Percentiles rank a stretch among this genome's conserved stretches.
Evolutionary conservation across 2,113 vertebrate genomes (phyloP).

Genomic region (Myiagra hebetior): DNA sequence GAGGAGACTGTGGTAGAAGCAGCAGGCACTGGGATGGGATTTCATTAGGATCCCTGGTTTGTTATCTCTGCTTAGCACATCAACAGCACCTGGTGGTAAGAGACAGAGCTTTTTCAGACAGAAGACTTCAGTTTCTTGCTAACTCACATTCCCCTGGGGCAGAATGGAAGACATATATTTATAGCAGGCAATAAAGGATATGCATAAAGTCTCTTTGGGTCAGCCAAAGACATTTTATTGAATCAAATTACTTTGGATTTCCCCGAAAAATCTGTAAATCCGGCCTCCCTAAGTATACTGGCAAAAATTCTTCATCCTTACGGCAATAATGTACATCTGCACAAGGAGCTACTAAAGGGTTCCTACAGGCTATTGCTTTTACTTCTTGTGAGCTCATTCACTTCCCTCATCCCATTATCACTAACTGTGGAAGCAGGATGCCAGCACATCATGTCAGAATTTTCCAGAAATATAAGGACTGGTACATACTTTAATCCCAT

Average conservation of each 20-base stretch:
- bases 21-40: neutral
- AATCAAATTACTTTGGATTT: constrained; percentile 16
- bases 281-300: neutral
- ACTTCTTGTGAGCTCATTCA: neutral
- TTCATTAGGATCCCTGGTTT: neutral
- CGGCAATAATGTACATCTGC: neutral
- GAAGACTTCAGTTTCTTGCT: neutral
- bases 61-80: neutral
- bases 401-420: neutral
- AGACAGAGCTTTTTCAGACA: neutral
- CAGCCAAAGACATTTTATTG: neutral
- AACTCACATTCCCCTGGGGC: neutral
- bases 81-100: neutral
- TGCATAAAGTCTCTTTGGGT: neutral
- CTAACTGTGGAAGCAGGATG: neutral
- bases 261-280: neutral
- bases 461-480: constrained; percentile 2
- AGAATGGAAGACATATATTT: constrained; percentile 9
- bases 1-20: neutral
- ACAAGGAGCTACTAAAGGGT: neutral
- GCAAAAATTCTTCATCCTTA: neutral
- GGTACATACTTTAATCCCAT: neutral
- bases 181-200: neutral
- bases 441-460: neutral
- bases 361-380: neutral